Evolutionary conservation across 2,797 vertebrate species (phyloP), one percentile per base, ranked within the genome.

Genomic region (Gymnothorax javanicus): DNA sequence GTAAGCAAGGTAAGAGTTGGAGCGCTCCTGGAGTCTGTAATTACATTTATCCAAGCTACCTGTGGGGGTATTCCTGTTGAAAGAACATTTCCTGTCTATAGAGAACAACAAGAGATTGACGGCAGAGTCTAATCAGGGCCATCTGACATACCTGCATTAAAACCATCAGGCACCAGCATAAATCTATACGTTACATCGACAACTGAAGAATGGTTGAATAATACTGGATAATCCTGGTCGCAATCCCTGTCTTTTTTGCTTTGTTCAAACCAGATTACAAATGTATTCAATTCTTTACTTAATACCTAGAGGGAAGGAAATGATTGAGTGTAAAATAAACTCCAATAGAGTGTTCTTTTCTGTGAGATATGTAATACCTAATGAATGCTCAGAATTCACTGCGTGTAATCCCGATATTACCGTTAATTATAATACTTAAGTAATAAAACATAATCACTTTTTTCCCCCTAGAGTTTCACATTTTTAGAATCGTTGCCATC

Each of bases 11-110:
- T n/a, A 50, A 79, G 75, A 23, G 20, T 54, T 1, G 27, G 33
- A 8, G 8, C 33, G 77, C 15, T 75, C 20, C 84, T 59, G 54
- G 84, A 85, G 79, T 59, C 85, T 77, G 25, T 60, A 25, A 86
- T 79, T 79, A 33, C 56, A 75, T 58, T 58, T 23, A 33, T 33
- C 54, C 54, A 23, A 79, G 71, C 43, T 60, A 27, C 60, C 85
- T 56, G 23, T 52, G 57, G 57, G 85, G 56, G 23, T 43, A 43
- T 1, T 79, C 54, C 13, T 20, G 75, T 54, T 52, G 50, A 54
- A 79, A 79, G 75, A 52, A 4, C 75, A 79, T 79, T 79, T 79
- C 5, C 75, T 79, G 75, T 54, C 43, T 79, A n/a, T 23, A 7
- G 75, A 54, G 75, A 23, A n/a, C 23, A 6, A 54, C 73, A 54